Percentiles rank a stretch among this genome's conserved stretches.
These are phyloP conservation scores for Pogonomyrmex barbatus DNA, from an alignment of 1,140 invertebrate genomes.

Conservation along the genomic window DNA sequence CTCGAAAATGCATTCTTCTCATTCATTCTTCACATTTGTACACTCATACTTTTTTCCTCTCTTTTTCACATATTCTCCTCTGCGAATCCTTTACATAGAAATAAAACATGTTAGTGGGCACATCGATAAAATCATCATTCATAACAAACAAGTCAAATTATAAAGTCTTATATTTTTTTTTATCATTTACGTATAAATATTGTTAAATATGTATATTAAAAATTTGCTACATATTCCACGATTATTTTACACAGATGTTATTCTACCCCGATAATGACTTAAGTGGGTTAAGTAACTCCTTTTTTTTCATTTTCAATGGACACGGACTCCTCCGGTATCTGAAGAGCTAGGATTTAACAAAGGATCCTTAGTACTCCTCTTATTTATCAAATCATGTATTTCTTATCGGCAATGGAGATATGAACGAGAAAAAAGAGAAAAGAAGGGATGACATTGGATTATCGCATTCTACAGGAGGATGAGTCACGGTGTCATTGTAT, in stretches of 20 bases:
- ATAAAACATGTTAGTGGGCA: constrained; percentile 74
- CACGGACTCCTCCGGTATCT: constrained; percentile 68
- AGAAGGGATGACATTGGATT: constrained; percentile 62
- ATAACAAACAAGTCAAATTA: constrained; percentile 76
- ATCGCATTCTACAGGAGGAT: constrained; percentile 67
- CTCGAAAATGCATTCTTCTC: constrained; percentile 58
- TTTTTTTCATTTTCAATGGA: constrained; percentile 70
- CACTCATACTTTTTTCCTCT: constrained; percentile 36
- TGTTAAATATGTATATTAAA: constrained; percentile 83
- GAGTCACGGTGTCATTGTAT: constrained; percentile 80
- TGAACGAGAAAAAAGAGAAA: constrained; percentile 62
- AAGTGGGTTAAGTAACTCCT: constrained; percentile 80
- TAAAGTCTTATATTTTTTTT: constrained; percentile 76
- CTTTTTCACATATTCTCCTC: constrained; percentile 5
- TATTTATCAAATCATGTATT: constrained; percentile 50
- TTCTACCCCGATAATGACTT: constrained; percentile 81
- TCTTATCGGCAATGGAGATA: constrained; percentile 31
- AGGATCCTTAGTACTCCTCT: constrained; percentile 57
- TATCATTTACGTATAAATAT: constrained; percentile 83
- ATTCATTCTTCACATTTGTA: constrained; percentile 31
- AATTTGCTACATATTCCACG: constrained; percentile 83
- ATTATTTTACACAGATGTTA: constrained; percentile 84
- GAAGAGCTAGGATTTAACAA: constrained; percentile 56
- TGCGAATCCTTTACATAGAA: constrained; percentile 61
- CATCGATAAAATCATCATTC: constrained; percentile 78